Evolutionary conservation across 2,113 vertebrate species (phyloP).

Genomic region (Hemichromis elongatus): DNA sequence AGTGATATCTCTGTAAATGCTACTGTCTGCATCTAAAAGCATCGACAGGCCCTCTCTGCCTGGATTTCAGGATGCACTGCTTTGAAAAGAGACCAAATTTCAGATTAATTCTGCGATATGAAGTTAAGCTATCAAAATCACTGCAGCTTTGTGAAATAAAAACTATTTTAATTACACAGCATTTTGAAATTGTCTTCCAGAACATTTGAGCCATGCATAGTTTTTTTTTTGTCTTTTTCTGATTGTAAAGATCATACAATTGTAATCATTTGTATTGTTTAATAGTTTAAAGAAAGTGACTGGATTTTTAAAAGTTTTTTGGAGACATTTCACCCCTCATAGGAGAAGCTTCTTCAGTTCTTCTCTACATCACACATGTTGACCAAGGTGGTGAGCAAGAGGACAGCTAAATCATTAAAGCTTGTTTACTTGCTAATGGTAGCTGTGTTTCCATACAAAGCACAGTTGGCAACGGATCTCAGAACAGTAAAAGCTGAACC

Average conservation of each 20-base stretch:
- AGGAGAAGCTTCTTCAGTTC: neutral
- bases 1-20: neutral
- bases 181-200: neutral
- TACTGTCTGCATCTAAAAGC: neutral
- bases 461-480: neutral
- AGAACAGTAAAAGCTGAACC: neutral
- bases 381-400: neutral
- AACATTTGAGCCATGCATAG: neutral
- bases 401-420: neutral
- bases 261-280: neutral
- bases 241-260: neutral
- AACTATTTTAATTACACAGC: neutral
- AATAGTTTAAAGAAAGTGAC: neutral
- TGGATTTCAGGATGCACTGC: neutral
- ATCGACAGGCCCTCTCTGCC: neutral
- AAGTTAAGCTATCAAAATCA: conserved; percentile 22
- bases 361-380: neutral
- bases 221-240: neutral
- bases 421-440: neutral
- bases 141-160: neutral
- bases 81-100: neutral
- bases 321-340: neutral
- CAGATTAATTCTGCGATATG: conserved; percentile 3
- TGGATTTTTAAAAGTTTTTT: neutral
- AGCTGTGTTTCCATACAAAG: neutral